A percentile compares a stretch with the other conserved stretches of the same genome.
Evolutionary conservation across 2,797 vertebrate genomes (phyloP).

Genomic region (Hoplostethus mediterraneus): DNA sequence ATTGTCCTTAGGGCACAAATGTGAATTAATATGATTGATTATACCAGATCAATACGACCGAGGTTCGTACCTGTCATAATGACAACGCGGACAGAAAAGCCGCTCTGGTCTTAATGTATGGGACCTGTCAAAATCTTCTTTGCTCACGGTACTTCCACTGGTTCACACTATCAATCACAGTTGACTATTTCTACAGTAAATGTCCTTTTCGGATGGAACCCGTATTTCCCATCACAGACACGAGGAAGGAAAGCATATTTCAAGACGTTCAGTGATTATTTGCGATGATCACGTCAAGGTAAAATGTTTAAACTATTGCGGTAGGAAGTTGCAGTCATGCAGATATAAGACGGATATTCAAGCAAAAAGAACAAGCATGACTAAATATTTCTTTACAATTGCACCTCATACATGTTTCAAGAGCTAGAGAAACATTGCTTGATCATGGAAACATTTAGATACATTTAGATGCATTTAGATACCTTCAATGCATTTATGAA

Average conservation of each 20-base stretch:
- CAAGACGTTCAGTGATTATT: background rate
- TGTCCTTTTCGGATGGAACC: constrained; percentile 14
- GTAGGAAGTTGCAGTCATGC: background rate
- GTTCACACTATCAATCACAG: constrained; percentile 62
- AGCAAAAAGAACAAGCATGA: too few species aligned
- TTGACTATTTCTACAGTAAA: constrained; percentile 30
- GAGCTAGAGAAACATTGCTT: background rate
- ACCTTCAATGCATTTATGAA: background rate
- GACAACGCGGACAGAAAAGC: constrained; percentile 48
- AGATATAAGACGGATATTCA: too few species aligned
- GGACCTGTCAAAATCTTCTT: constrained; percentile 64
- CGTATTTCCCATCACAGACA: constrained; percentile 19
- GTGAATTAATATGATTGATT: constrained; percentile 51
- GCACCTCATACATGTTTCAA: background rate
- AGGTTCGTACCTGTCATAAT: constrained; percentile 50
- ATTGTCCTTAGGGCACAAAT: constrained; percentile 22
- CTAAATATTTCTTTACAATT: too few species aligned
- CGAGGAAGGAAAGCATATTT: background rate
- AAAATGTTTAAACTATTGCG: background rate
- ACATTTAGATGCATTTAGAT: background rate
- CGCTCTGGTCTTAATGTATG: constrained; percentile 67
- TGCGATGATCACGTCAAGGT: constrained; percentile 9
- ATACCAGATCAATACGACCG: constrained; percentile 47
- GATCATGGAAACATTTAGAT: background rate
- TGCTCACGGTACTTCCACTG: constrained; percentile 53